These are phyloP conservation scores for Sycobia sp. DNA, from an alignment of 1,140 invertebrate species.

Conservation along the genomic window DNA sequence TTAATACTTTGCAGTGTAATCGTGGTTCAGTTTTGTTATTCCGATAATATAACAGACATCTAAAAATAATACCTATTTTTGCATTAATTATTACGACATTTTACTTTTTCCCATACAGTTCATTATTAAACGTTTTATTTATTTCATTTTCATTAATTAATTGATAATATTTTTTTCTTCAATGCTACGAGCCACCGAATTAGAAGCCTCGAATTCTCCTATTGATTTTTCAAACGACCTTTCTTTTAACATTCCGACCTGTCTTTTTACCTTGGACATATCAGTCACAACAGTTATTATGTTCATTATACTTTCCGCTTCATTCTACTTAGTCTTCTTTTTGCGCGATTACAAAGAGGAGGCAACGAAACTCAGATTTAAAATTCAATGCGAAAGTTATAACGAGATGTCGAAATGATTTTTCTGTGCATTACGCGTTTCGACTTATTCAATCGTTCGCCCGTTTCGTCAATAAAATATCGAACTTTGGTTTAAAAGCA, in stretches of 20 bases:
- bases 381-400: too few species aligned
- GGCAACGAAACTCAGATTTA: too few species aligned
- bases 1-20: slow-evolving; percentile 38
- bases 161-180: slow-evolving; percentile 4
- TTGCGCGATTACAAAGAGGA: too few species aligned
- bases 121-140: slow-evolving; percentile 14
- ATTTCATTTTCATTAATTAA: slow-evolving; percentile 19
- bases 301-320: too few species aligned
- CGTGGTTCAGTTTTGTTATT: slow-evolving; percentile 49
- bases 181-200: slow-evolving; percentile 10
- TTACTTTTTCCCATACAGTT: slow-evolving; percentile 33
- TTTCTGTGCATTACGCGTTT: too few species aligned
- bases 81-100: slow-evolving; percentile 49
- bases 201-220: slow-evolving; percentile 27
- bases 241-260: too few species aligned
- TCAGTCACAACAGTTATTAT: too few species aligned
- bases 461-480: slow-evolving; percentile 22
- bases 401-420: too few species aligned
- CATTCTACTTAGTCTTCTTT: too few species aligned
- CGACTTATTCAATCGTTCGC: too few species aligned
- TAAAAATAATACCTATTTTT: slow-evolving; percentile 60
- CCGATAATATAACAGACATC: slow-evolving; percentile 59
- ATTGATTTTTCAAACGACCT: too few species aligned
- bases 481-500: slow-evolving; percentile 28
- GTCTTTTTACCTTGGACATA: too few species aligned